Conservation (phyloP, 2,888 invertebrate species). For the Hymenopus coronatus region DNA sequence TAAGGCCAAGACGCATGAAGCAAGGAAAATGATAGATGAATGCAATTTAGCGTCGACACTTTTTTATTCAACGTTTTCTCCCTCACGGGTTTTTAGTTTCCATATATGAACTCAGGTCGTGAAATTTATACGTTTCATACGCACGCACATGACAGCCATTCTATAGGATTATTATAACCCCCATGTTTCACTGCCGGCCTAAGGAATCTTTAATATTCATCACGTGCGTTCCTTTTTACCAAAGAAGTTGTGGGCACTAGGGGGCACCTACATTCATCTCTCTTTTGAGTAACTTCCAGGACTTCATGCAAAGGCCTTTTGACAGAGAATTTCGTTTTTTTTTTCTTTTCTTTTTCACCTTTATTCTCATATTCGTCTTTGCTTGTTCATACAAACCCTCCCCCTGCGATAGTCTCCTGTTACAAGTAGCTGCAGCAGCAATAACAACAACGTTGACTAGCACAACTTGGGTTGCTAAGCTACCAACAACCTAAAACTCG, state of each 20-base stretch:
- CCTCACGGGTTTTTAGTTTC: background rate
- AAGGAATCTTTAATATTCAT: background rate
- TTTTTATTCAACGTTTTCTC: background rate
- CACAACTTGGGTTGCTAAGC: no score
- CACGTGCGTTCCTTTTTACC: background rate
- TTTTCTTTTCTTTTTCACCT: no score
- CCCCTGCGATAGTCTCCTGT: background rate
- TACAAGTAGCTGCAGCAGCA: background rate
- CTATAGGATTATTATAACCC: background rate
- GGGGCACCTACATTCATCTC: background rate
- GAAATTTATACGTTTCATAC: background rate
- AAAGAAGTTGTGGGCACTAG: background rate
- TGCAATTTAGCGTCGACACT: background rate
- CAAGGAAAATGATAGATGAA: background rate
- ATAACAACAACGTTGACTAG: no score
- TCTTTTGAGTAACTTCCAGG: background rate
- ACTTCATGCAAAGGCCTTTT: background rate
- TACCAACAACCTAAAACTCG: no score
- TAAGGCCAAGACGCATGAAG: background rate
- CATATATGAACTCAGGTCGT: background rate
- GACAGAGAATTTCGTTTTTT: background rate
- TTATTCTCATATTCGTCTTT: background rate
- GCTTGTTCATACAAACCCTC: background rate
- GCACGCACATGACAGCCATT: background rate
- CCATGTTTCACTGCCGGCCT: background rate